Evolutionary conservation across 2,113 vertebrate species (phyloP), one percentile per base, ranked within the genome.

Genomic region (Panthera tigris): DNA sequence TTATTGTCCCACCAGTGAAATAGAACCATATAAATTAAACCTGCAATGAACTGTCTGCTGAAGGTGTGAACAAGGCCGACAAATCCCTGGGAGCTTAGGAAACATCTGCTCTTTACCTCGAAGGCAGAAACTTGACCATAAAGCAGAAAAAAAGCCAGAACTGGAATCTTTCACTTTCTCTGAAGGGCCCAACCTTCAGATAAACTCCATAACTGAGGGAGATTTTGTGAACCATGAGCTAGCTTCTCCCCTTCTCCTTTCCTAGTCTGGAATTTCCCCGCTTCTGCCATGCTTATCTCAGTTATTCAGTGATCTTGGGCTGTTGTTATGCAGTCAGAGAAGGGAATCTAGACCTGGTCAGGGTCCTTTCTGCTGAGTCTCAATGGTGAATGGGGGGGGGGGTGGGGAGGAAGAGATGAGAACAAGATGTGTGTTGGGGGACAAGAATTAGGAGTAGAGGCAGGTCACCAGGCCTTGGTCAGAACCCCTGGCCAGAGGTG

Each of bases 41-140:
- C 91, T 92, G 74, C 89, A 95, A 94, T 94, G 98, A 98, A 96
- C 98, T 98, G 97, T 97, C 96, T 98, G 97, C 97, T 86, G 97
- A 97, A 98, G 98, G 97, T 98, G 98, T 98, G 98, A 98, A 98
- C 97, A 98, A 95, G 15, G 4, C 96, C 16, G 97, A 98, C 25
- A 50, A 95, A 98, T 98, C 98, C 98, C 98, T 97, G 66, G 93
- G 97, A 98, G 97, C 91, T 94, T 97, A 98, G 91, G 97, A 98
- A 98, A 98, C 98, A 98, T 98, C 98, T 99, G 98, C 97, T 98
- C 97, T 82, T 96, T 97, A n/a, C 98, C 97, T 97, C 19, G 63
- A 88, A 98, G 98, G 95, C 97, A 97, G 91, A 94, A 90, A 97
- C 66, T 92, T 98, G 81, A 41, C 94, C 85, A 29, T 63, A 92